Base-by-base conservation (phyloP, 2,797 vertebrate genomes). In the Urocyon cinereoargenteus region DNA sequence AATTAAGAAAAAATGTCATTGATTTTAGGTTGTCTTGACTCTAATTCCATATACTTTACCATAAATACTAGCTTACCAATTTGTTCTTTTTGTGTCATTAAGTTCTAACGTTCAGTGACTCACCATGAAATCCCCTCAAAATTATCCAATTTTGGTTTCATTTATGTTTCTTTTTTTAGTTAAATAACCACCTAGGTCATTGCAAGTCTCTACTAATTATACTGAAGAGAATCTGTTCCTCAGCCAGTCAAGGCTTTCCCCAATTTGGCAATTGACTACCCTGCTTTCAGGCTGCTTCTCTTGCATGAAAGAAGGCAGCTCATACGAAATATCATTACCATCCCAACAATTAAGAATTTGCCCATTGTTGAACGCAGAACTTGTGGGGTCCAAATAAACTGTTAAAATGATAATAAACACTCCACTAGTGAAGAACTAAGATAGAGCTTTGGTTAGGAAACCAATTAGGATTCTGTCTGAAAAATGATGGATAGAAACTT, bases 101-200 rank as follows among this genome's bases (percentile, higher is more conserved):
- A 83, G 66, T 55, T 94, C 96, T 97, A 45, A 45, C 40, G 14
- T 85, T 87, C 89, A 91, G 49, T 73, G 94, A 97, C 70, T 96
- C 84, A 81, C 84, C 57, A 77, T 83, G 89, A 96, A 95, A 89
- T 96, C 55, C 51, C 73, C 61, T 68, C 26, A 53, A 97, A 89
- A 94, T 90, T 62, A 55, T 91, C 66, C 68, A 92, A 73, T 78
- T 66, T 85, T 62, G 51, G 49, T 79, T 92, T 45, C 49, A 70
- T 75, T 90, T 66, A 40, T 97, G 61, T 95, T 96, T 96, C 83
- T n/a, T 53, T 81, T 93, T 95, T 92, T 89, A 94, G 96, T 57
- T 92, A 96, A 97, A 91, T 96, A 96, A 88, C 62, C 66, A 88
- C 83, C 19, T 82, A 90, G 79, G 86, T 95, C 86, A 93, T 53